Base-by-base conservation (phyloP, 2,113 vertebrate species). In the Centropus unirufus region DNA sequence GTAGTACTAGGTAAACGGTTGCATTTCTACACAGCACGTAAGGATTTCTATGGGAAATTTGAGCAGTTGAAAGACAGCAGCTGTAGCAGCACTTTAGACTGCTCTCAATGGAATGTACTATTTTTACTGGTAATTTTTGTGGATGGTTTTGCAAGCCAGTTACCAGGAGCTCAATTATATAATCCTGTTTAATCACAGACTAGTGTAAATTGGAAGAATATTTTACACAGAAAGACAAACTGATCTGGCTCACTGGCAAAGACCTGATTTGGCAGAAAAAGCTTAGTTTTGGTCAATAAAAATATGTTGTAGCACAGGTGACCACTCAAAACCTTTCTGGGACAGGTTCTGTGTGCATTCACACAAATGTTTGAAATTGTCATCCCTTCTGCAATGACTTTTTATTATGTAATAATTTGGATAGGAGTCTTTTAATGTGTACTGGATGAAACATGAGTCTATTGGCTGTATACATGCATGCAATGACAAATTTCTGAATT, bases 71-170 rank as follows among this genome's bases (percentile, higher is more conserved):
- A 92, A 93, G 81, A 61, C 11, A 89, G 86, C 49, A 73, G 26
- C 70, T 87, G 32, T 83, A 61, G 32, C 17, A 23, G 61, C 29
- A 55, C 52, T 87, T 54, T 2, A 44, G 12, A 8, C 79, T 47
- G 14, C 46, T 74, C 47, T 92, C 57, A 74, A 8, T 64, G 51
- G 32, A 63, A 61, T 83, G 10, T 51, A 12, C 54, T 89, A 5
- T 83, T 95, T 74, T 87, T 84, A 46, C 36, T 80, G 55, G 24
- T 80, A 20, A 66, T 61, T 83, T 80, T 86, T 73, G 76, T 74
- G 64, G 44, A 84, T 89, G 66, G 14, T 76, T 93, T 96, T 95
- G 40, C 76, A 85, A 89, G 51, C 52, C 55, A 70, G 66, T 95
- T 86, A 77, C 66, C 87, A 46, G 69, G 13, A 94, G 27, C 51